Conservation (phyloP, 2,888 invertebrate genomes). For the Labia minor region DNA sequence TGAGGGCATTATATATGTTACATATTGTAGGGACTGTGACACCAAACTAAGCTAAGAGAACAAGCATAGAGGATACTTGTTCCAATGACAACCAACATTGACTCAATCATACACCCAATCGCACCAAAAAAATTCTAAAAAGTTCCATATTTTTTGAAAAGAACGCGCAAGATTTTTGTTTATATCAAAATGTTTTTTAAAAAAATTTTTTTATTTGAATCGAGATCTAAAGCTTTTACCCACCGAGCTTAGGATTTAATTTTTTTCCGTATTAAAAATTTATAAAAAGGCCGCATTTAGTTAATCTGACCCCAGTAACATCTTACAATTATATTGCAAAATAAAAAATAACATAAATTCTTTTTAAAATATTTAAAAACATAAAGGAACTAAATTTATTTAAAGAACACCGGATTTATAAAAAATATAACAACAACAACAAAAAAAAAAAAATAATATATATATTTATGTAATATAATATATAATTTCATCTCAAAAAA, state of each 20-base stretch:
- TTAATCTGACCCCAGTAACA: slow-evolving; percentile 4
- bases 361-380: slow-evolving; percentile 4
- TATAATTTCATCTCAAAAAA: slow-evolving; percentile 13
- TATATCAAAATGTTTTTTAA: neutral
- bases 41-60: slow-evolving; percentile 13
- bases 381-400: slow-evolving; percentile 13
- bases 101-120: neutral
- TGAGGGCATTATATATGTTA: slow-evolving; percentile 13
- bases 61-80: slow-evolving; percentile 8
- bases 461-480: slow-evolving; percentile 13
- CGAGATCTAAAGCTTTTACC: slow-evolving; percentile 13
- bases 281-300: slow-evolving; percentile 4
- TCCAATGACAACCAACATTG: slow-evolving; percentile 8
- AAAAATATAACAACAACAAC: slow-evolving; percentile 13
- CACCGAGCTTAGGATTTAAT: slow-evolving; percentile 5
- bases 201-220: slow-evolving; percentile 5
- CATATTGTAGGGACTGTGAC: slow-evolving; percentile 13
- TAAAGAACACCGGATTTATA: slow-evolving; percentile 13
- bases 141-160: slow-evolving; percentile 3
- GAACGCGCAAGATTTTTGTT: slow-evolving; percentile 6
- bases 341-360: slow-evolving; percentile 13
- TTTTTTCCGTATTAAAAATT: neutral
- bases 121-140: slow-evolving; percentile 13
- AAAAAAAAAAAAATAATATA: neutral
- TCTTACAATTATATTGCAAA: slow-evolving; percentile 13